Base-by-base conservation (phyloP, 2,113 vertebrate genomes). In the Laterallus jamaicensis region DNA sequence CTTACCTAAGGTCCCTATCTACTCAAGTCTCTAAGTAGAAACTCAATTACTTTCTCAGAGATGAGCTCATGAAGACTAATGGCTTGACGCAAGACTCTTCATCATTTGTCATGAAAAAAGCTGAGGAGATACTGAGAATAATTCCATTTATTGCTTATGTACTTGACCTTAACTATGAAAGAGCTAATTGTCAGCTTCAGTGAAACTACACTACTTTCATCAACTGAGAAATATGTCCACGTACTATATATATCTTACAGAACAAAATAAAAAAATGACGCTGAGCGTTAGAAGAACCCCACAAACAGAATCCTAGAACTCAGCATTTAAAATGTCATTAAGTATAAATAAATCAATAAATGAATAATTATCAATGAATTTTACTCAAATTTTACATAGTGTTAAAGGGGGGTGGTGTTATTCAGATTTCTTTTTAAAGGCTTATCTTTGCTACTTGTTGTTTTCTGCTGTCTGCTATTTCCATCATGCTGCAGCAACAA, bases 401-500 rank as follows among this genome's bases (percentile, higher is more conserved):
- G 11, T 9, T 63, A 24, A 69, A 37, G 12, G 28, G 1, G 2
- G 16, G 6, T 1, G 15, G 1, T 64, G 14, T 66, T 93, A 55
- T 35, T 90, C 82, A n/a, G 17, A 10, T 73, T 69, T 67, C 32
- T 44, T 90, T 86, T 79, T 70, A 75, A 87, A 74, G 12, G 20
- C 16, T 81, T 84, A 16, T 29, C 17, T 42, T 35, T 67, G 12
- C 39, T 70, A 55, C 82, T 94, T 87, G 84, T 66, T 95, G 52
- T 86, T 86, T 95, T 90, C 73, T 8, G 6, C 78, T 84, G 55
- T 82, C 78, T 94, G 62, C n/a, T 96, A 55, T 93, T 97, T 93
- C 73, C 60, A 42, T 95, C 91, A 87, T 80, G 96, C 96, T 93
- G 68, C 52, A 94, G 73, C 91, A 97, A 82, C 86, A 90, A 88